Percentiles rank a stretch among this genome's conserved stretches.
Evolutionary conservation across 2,888 invertebrate species (phyloP).

Genomic region (Autographa gamma): DNA sequence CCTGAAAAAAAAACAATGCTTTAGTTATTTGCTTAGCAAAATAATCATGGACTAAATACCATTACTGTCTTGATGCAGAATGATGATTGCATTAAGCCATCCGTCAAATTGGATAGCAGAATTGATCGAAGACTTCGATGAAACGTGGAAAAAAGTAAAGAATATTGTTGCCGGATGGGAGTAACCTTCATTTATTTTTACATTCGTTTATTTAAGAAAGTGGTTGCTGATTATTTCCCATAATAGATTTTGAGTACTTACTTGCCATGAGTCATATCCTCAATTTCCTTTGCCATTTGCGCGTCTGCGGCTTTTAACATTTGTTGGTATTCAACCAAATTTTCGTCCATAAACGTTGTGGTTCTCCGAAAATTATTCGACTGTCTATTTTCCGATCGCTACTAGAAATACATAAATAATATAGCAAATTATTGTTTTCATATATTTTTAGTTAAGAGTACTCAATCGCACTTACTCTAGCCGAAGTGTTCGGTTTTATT

Average conservation of each 20-base stretch:
- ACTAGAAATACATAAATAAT: constrained; percentile 77
- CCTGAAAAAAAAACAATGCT: constrained; percentile 80
- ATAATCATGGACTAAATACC: not conserved
- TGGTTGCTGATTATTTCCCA: no score
- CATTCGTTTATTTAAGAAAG: no score
- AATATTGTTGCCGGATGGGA: no score
- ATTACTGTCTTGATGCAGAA: not conserved
- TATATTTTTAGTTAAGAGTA: constrained; percentile 22
- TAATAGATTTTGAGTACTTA: constrained; percentile 60
- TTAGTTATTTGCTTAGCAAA: not conserved
- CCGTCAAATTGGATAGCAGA: no score
- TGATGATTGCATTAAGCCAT: no score
- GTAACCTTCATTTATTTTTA: no score
- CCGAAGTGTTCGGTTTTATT: constrained; percentile 69
- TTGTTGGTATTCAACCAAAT: constrained; percentile 90
- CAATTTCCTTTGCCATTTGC: constrained; percentile 94
- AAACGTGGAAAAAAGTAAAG: no score
- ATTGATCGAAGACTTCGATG: no score
- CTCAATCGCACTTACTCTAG: constrained; percentile 75
- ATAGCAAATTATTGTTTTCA: constrained; percentile 62
- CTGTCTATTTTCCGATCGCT: constrained; percentile 84
- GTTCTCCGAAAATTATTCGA: constrained; percentile 81
- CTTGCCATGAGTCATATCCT: constrained; percentile 95
- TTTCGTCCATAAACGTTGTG: constrained; percentile 92
- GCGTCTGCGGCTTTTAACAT: constrained; percentile 91